Evolutionary conservation across 2,888 invertebrate species (phyloP).

Genomic region (Drosophila anomalata): DNA sequence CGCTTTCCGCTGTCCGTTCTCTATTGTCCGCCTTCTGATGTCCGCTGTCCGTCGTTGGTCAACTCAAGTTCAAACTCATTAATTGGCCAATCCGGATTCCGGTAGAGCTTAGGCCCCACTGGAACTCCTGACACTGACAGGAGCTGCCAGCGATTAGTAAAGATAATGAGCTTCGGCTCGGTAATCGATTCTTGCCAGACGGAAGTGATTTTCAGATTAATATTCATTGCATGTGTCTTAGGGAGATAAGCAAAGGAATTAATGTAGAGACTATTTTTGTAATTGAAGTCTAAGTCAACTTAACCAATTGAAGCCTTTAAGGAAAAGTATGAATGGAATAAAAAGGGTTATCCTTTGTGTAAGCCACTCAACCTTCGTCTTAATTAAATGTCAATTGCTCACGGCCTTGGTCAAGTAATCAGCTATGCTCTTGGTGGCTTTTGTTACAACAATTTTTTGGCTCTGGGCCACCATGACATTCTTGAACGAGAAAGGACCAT

Average conservation of each 20-base stretch:
- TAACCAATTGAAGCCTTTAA: no score
- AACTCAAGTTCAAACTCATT: constrained; percentile 39
- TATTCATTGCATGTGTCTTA: constrained; percentile 3
- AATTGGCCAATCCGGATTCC: constrained; percentile 34
- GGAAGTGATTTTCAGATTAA: constrained; percentile 20
- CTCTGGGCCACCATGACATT: constrained; percentile 19
- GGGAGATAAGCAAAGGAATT: background rate
- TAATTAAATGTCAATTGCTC: constrained; percentile 20
- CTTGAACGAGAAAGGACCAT: constrained; percentile 10
- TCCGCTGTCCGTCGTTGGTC: constrained; percentile 9
- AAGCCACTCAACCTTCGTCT: background rate
- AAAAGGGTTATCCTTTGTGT: background rate
- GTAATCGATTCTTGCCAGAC: constrained; percentile 17
- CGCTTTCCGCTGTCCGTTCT: background rate
- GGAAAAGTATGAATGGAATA: background rate
- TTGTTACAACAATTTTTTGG: constrained; percentile 1
- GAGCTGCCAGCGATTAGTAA: constrained; percentile 16
- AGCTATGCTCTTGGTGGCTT: constrained; percentile 29
- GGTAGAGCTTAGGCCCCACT: constrained; percentile 5
- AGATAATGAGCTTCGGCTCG: constrained; percentile 29
- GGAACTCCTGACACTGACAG: constrained; percentile 38
- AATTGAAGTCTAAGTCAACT: no score
- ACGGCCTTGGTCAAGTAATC: constrained; percentile 30
- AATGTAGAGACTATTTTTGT: no score
- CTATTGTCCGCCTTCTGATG: constrained; percentile 1